Evolutionary conservation across 2,888 invertebrate genomes (phyloP).

Genomic region (Epinotia brunnichana): DNA sequence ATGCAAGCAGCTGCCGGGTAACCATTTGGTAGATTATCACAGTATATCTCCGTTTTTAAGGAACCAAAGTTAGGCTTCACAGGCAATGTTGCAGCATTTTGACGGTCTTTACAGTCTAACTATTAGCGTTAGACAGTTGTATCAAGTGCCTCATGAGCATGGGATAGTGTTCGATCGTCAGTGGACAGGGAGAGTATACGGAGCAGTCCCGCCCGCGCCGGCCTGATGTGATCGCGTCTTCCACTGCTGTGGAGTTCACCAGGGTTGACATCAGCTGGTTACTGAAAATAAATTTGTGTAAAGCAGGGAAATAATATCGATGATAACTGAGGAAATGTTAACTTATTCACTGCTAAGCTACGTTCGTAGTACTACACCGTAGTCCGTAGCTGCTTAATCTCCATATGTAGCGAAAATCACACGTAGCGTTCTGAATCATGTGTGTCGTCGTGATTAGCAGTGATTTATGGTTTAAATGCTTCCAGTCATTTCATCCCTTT

Average conservation of each 20-base stretch:
- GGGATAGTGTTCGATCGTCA: constrained; percentile 60
- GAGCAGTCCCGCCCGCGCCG: constrained; percentile 71
- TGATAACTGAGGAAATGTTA: not conserved
- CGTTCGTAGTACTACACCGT: no score
- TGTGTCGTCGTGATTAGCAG: no score
- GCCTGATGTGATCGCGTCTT: constrained; percentile 77
- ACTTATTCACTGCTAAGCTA: no score
- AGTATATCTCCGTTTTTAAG: no score
- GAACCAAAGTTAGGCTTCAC: no score
- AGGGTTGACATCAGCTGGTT: constrained; percentile 73
- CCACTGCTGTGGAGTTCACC: constrained; percentile 77
- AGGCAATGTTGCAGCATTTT: not conserved
- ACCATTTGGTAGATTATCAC: no score
- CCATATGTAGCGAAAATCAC: no score
- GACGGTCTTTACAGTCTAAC: not conserved
- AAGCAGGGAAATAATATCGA: not conserved
- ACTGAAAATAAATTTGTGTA: constrained; percentile 61
- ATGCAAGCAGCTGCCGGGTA: no score
- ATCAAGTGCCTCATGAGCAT: constrained; percentile 58
- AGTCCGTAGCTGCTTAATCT: no score
- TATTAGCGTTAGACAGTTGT: constrained; percentile 14
- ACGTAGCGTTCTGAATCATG: no score
- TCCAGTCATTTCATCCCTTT: no score
- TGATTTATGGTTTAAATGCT: no score
- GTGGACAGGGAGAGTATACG: constrained; percentile 70